Conservation (phyloP, 2,888 invertebrate species). For the Caenorhabditis virilis region DNA sequence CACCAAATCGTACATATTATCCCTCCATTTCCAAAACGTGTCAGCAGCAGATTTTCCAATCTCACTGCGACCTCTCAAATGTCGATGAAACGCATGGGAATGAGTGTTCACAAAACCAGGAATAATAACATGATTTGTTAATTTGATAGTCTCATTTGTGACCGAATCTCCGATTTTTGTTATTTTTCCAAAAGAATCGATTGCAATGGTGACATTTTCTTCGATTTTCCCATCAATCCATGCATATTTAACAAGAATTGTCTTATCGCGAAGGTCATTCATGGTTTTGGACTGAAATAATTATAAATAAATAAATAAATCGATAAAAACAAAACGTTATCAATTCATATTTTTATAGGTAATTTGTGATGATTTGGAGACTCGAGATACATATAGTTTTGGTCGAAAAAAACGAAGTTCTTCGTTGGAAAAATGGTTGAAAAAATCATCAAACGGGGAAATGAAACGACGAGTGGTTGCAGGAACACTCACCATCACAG, state of each 20-base stretch:
- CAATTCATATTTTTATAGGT: constrained; percentile 18
- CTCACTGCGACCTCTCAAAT: constrained; percentile 57
- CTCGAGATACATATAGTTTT: constrained; percentile 35
- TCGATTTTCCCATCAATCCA: constrained; percentile 46
- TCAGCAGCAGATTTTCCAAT: constrained; percentile 56
- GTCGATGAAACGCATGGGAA: constrained; percentile 66
- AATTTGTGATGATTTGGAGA: constrained; percentile 37
- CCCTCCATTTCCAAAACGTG: constrained; percentile 67
- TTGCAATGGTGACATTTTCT: constrained; percentile 34
- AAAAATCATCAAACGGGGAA: constrained; percentile 7
- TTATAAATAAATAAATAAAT: background rate
- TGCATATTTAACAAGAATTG: constrained; percentile 31
- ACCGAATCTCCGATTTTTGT: constrained; percentile 17
- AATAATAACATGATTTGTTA: constrained; percentile 36
- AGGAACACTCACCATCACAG: constrained; percentile 36
- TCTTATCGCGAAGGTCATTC: constrained; percentile 39
- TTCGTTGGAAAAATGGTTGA: constrained; percentile 25
- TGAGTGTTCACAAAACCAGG: constrained; percentile 67
- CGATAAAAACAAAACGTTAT: background rate
- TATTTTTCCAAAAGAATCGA: constrained; percentile 34
- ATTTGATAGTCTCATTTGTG: constrained; percentile 6
- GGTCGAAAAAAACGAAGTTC: constrained; percentile 35
- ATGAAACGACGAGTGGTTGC: constrained; percentile 16
- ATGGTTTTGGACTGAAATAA: background rate
- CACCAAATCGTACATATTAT: constrained; percentile 66